Evolutionary conservation across 2,888 invertebrate genomes (phyloP).

Genomic region (Gerris lacustris): DNA sequence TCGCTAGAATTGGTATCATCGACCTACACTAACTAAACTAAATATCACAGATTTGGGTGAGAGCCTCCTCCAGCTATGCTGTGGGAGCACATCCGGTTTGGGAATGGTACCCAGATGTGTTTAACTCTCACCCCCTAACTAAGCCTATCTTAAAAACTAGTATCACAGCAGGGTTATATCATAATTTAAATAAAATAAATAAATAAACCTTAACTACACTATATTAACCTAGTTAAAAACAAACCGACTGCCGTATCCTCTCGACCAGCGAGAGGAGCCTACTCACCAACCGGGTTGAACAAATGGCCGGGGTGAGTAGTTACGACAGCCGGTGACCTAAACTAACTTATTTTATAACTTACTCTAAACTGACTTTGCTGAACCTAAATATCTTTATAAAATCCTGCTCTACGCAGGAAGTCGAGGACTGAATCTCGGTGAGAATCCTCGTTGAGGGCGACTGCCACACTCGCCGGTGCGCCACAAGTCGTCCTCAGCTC

Average conservation of each 20-base stretch:
- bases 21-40: background rate
- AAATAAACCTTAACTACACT: background rate
- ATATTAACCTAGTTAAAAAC: background rate
- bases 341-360: background rate
- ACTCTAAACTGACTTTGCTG: background rate
- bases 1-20: background rate
- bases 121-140: background rate
- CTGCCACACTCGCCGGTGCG: background rate
- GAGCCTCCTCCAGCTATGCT: background rate
- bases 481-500: background rate
- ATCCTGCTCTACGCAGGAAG: background rate
- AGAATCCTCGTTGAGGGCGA: background rate
- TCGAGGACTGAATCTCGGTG: background rate
- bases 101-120: background rate
- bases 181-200: background rate
- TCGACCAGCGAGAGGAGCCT: background rate
- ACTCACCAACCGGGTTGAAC: background rate
- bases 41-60: background rate
- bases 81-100: background rate
- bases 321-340: background rate
- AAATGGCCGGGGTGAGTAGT: background rate
- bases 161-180: no score
- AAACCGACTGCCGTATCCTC: background rate
- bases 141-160: no score
- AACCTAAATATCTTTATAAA: background rate